Evolutionary conservation across 2,797 vertebrate species (phyloP), one percentile per base, ranked within the genome.

Genomic region (Setipinna tenuifilis): DNA sequence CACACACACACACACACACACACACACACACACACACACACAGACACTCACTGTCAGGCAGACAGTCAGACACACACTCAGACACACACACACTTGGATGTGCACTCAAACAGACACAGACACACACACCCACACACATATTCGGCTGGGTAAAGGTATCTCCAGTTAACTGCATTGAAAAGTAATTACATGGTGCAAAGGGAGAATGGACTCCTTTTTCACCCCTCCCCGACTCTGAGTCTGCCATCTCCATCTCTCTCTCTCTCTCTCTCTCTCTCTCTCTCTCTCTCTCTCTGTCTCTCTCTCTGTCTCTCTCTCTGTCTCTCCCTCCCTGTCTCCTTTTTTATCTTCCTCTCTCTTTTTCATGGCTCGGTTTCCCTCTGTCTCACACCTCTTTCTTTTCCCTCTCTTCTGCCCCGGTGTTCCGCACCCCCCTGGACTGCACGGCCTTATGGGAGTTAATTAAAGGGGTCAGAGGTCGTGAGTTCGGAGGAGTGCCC

Each of bases 161-260:
- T 85, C 85, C 88, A 83, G 62, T 85, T 86, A 89, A 93, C 90
- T 85, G 88, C 84, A 90, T 88, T n/a, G 68, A 83, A 61, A 86
- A 90, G 84, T 91, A 88, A 94, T 93, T 93, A 91, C 93, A 93
- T 88, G 82, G 87, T 89, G 92, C 90, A 84, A 61, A 86, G n/a
- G 44, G 80, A 87, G 87, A 90, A 88, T 85, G 86, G 81, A 89
- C 80, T 87, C 88, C 65, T 84, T 86, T 89, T 19, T 0, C 82
- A 88, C 81, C 82, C 85, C 57, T 54, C 68, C 19, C 44, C 28
- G 14, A 0, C 0, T 78, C 86, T 57, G 57, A 59, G 86, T 57
- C 82, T 83, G 3, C 58, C 19, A 7, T 59, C 58, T 21, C 3
- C 28, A 23, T 75, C 68, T 17, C 68, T 41, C 28, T 41, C 68